Conservation (phyloP, 2,888 invertebrate species). For the Nebria brevicollis region DNA sequence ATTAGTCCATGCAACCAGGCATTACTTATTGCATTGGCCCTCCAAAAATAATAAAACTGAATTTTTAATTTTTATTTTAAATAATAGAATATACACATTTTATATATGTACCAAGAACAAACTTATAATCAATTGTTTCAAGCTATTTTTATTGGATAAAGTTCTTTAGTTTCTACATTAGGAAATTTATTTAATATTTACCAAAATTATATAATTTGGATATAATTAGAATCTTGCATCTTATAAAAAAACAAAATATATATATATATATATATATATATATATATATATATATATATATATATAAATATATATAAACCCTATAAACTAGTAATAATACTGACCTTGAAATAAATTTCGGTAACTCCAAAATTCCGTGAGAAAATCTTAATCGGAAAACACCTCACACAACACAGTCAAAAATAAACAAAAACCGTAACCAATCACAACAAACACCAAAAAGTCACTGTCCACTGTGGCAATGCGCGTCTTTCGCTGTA, state of each 20-base stretch:
- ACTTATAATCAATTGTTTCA: too few species aligned
- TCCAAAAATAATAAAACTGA: not conserved
- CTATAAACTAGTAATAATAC: not conserved
- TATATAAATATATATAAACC: not conserved
- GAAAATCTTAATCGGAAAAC: not conserved
- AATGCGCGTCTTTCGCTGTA: not conserved
- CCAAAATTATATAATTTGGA: not conserved
- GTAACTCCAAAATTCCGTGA: not conserved
- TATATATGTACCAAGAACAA: too few species aligned
- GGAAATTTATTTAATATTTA: too few species aligned
- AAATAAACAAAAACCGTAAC: not conserved
- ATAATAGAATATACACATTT: too few species aligned
- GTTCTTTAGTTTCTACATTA: too few species aligned
- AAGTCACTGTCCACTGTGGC: not conserved
- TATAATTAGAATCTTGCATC: too few species aligned
- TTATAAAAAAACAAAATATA: too few species aligned
- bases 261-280: not conserved
- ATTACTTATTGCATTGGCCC: not conserved
- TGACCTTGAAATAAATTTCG: not conserved
- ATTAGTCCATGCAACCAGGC: constrained; percentile 1
- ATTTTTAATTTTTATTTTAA: too few species aligned
- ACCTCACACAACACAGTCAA: not conserved
- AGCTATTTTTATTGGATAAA: too few species aligned
- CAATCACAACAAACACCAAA: not conserved
- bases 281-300: too few species aligned